phyloP scores from a whole-genome alignment of 30 jellyfish, hydroid and myxozoan genomes.

The Turritopsis rubra region DNA sequence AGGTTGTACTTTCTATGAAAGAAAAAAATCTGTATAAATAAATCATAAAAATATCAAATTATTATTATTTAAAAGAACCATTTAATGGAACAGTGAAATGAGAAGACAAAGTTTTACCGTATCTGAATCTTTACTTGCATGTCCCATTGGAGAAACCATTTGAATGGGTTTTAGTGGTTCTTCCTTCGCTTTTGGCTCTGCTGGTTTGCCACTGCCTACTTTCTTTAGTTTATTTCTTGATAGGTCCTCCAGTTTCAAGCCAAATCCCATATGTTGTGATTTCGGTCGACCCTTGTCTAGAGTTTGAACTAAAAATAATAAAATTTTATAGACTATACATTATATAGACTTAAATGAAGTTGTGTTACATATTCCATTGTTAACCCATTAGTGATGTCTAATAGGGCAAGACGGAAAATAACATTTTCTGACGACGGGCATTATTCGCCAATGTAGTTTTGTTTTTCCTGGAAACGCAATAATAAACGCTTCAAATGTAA shows the following conservation, averaged over 20 bases:
- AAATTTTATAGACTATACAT: not conserved
- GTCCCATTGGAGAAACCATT: slow-evolving; percentile 25
- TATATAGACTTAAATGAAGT: too few relatives aligned
- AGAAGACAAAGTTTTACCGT: not conserved
- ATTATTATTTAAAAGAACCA: not conserved
- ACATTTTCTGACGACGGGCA: too few relatives aligned
- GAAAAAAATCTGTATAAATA: not conserved
- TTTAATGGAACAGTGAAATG: not conserved
- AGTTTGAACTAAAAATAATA: not conserved
- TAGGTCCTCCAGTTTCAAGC: slow-evolving; percentile 25
- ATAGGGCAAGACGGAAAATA: too few relatives aligned
- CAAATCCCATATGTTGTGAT: slow-evolving; percentile 30
- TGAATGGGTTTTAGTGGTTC: slow-evolving; percentile 21
- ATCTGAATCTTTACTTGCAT: slow-evolving; percentile 7
- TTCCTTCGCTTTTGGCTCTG: not conserved
- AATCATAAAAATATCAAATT: not conserved
- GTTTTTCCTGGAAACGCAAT: too few relatives aligned
- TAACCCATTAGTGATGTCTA: too few relatives aligned
- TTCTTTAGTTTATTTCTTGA: slow-evolving; percentile 35
- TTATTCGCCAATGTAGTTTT: too few relatives aligned
- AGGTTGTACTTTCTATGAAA: not conserved
- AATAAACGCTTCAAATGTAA: too few relatives aligned
- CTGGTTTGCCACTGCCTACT: slow-evolving; percentile 5
- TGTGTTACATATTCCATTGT: too few relatives aligned
- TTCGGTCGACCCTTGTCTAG: slow-evolving; percentile 18